Evolutionary conservation across 2,797 vertebrate genomes (phyloP), one percentile per base, ranked within the genome.

Genomic region (Octomys mimax): DNA sequence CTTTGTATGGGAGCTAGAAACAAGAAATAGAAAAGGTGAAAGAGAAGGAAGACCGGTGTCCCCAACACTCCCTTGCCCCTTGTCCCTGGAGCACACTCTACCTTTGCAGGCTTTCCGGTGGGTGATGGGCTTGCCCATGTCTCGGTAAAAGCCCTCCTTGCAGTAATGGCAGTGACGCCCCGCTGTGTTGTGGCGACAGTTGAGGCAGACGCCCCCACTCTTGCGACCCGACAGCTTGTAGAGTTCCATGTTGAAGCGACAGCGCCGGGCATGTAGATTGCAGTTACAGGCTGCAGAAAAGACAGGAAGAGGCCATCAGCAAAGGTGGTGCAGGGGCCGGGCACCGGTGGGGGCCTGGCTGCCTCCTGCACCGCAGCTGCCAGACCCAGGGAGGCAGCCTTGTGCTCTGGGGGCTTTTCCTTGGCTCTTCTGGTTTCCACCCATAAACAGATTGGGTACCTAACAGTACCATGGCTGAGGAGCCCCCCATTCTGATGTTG

Each of bases 211-310:
- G 0, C 99, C 99, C 3, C 99, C 99, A 0, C 99, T 99, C 98
- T 99, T 99, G 94, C 99, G 99, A 4, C 99, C 99, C 0, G 99
- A 99, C 89, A 99, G 98, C 97, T 99, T 99, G 98, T 99, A 99
- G 77, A 99, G 99, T 98, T 99, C 99, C 99, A 99, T 99, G 98
- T 99, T 99, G 98, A 99, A 99, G 64, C 99, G 99, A 94, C 99
- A 99, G 62, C 99, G 98, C 42, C 99, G 98, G 4, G 99, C 99
- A 0, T 99, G 99, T 19, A 99, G 99, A 98, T 99, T 99, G 94
- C 99, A 99, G 98, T 99, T 99, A 87, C 99, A 99, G 96, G 99
- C 99, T 99, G 98, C 0, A 87, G 42, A 46, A 84, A 91, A 70
- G 87, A 81, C 39, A 89, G 92, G 83, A 36, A 94, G 68, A 96